These are phyloP conservation scores for Macrophya alboannulata DNA, from an alignment of 2,888 invertebrate genomes.

Conservation along the genomic window DNA sequence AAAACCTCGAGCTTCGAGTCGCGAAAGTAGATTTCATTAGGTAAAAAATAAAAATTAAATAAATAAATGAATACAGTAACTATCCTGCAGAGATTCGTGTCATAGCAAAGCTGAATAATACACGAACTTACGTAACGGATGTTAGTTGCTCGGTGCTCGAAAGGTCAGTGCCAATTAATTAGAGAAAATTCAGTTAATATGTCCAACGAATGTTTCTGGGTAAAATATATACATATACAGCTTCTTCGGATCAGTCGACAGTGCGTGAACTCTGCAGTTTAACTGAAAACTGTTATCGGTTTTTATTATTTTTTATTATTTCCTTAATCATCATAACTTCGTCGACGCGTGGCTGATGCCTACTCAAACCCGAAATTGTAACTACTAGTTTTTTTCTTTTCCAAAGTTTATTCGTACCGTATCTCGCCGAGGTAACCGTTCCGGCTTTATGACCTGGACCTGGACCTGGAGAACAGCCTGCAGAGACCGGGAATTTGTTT, in stretches of 20 bases:
- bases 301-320: conserved; percentile 24
- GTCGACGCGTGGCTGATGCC: conserved; percentile 47
- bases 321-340: conserved; percentile 28
- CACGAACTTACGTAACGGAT: neutral
- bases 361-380: conserved; percentile 35
- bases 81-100: conserved; percentile 5
- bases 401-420: conserved; percentile 18
- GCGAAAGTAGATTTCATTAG: conserved; percentile 25
- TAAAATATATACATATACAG: neutral
- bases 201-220: conserved; percentile 1
- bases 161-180: conserved; percentile 38
- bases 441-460: conserved; percentile 54
- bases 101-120: neutral
- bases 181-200: conserved; percentile 25
- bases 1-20: neutral
- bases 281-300: conserved; percentile 13
- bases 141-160: conserved; percentile 3
- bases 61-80: neutral
- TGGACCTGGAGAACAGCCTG: conserved; percentile 33
- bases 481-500: conserved; percentile 54
- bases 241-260: neutral
- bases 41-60: neutral
- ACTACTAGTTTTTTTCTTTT: conserved; percentile 41
- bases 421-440: conserved; percentile 30
- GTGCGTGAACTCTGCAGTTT: neutral